Conservation (phyloP, 2,888 invertebrate species). For the Caenorhabditis drosophilae region DNA sequence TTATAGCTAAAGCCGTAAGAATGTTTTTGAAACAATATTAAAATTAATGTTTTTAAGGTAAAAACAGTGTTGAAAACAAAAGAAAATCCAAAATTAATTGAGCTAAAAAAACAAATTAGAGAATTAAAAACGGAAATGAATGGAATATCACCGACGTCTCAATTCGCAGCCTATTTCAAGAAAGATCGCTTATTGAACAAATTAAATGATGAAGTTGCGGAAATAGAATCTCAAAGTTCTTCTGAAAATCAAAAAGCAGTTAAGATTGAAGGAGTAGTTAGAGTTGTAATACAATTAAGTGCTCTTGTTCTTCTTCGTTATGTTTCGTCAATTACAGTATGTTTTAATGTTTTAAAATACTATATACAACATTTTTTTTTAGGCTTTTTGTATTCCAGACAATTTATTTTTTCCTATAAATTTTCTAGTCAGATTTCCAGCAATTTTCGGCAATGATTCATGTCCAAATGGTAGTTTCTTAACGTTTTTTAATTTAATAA, state of each 20-base stretch:
- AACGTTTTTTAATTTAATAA: background rate
- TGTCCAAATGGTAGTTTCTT: constrained; percentile 26
- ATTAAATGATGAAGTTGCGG: constrained; percentile 23
- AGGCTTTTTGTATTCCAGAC: constrained; percentile 44
- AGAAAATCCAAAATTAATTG: constrained; percentile 9
- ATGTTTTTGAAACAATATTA: constrained; percentile 4
- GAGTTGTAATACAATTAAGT: constrained; percentile 19
- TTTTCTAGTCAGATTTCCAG: constrained; percentile 37
- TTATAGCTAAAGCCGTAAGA: constrained; percentile 8
- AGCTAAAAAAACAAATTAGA: constrained; percentile 17
- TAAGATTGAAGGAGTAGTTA: constrained; percentile 25
- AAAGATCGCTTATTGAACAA: constrained; percentile 43
- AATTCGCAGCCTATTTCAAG: constrained; percentile 45
- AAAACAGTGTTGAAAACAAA: constrained; percentile 7
- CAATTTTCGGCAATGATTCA: constrained; percentile 26
- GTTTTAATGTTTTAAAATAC: background rate
- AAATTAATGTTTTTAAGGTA: constrained; percentile 10
- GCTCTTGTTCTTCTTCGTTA: constrained; percentile 16
- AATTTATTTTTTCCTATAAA: constrained; percentile 44
- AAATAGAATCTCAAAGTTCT: constrained; percentile 6
- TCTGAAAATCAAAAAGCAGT: constrained; percentile 16
- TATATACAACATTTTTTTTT: no score
- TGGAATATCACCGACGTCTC: constrained; percentile 36
- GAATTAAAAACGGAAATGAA: constrained; percentile 13
- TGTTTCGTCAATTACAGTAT: constrained; percentile 15